Evolutionary conservation across 2,113 vertebrate species (phyloP).

Genomic region (Eptesicus fuscus): DNA sequence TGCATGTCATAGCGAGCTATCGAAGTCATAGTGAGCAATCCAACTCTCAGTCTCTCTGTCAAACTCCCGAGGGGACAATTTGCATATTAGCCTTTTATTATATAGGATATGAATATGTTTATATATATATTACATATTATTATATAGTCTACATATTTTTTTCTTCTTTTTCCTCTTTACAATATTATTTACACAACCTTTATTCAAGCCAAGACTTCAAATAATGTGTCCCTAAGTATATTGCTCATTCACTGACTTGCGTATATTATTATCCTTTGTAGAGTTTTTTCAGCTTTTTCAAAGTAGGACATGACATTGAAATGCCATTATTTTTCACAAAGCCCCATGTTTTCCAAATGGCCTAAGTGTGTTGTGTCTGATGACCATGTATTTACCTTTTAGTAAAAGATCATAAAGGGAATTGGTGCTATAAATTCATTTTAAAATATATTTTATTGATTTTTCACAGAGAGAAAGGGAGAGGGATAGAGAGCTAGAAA

Average conservation of each 20-base stretch:
- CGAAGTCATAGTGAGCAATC: no score
- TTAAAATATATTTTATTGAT: no score
- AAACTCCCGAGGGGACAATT: no score
- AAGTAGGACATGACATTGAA: neutral
- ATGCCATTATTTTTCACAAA: neutral
- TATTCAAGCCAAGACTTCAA: neutral
- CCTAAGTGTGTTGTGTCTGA: neutral
- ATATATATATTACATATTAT: neutral
- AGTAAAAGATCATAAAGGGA: neutral
- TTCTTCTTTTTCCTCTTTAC: neutral
- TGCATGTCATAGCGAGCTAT: no score
- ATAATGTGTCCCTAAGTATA: neutral
- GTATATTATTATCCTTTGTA: neutral
- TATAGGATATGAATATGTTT: neutral
- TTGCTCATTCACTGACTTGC: neutral
- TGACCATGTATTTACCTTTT: neutral
- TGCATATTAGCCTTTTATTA: no score
- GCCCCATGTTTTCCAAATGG: neutral
- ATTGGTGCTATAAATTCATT: neutral
- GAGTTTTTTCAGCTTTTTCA: neutral
- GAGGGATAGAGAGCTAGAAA: no score
- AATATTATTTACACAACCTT: neutral
- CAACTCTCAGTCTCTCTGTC: no score
- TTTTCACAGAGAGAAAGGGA: no score
- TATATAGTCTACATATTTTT: neutral